Percentiles rank a stretch among this genome's conserved stretches.
Evolutionary conservation across 1,140 invertebrate genomes (phyloP).

Genomic region (Acromyrmex charruanus): DNA sequence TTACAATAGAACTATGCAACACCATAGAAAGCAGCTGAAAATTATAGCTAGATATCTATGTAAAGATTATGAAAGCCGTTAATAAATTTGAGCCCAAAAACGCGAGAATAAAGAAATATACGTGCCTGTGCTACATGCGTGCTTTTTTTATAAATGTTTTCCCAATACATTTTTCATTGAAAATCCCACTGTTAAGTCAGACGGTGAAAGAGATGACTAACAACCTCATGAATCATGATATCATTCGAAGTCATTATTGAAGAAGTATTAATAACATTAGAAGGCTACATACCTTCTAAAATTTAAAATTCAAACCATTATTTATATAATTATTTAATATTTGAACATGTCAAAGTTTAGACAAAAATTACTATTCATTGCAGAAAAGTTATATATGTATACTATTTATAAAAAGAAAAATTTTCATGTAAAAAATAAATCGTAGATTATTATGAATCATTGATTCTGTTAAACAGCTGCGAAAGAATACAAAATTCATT

Average conservation of each 20-base stretch:
- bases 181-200: slow-evolving; percentile 30
- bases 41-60: slow-evolving; percentile 14
- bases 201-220: slow-evolving; percentile 37
- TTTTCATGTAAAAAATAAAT: background rate
- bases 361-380: background rate
- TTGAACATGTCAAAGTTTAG: background rate
- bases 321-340: background rate
- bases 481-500: slow-evolving; percentile 16
- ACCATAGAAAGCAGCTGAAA: background rate
- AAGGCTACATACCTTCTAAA: background rate
- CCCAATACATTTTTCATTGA: slow-evolving; percentile 37
- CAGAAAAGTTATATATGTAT: background rate
- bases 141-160: slow-evolving; percentile 9
- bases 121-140: background rate
- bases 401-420: background rate
- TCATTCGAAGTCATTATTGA: slow-evolving; percentile 1
- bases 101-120: slow-evolving; percentile 13
- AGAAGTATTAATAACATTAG: background rate
- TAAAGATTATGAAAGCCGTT: slow-evolving; percentile 29
- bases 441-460: background rate
- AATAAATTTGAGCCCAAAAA: slow-evolving; percentile 23
- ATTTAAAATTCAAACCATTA: background rate
- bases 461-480: background rate
- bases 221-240: slow-evolving; percentile 14
- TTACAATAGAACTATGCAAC: background rate